phyloP scores from a whole-genome alignment of 64 coral and sea anemone genomes.

The Cladopsammia gracilis region DNA sequence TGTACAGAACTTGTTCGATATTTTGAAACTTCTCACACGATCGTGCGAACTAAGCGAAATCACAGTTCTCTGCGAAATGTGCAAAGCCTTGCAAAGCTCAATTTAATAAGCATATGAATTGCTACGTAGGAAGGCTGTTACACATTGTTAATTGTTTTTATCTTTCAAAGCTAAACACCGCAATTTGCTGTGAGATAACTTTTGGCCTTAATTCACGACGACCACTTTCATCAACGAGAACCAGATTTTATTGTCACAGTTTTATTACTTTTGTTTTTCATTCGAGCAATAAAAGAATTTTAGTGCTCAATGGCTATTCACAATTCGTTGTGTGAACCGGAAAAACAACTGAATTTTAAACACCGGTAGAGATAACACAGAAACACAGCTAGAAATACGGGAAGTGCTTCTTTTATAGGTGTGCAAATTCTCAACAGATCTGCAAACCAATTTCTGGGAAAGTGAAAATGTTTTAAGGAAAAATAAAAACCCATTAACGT shows the following conservation, averaged over 20 bases:
- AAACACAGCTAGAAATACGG: too few species aligned
- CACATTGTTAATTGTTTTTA: not conserved
- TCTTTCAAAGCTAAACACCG: constrained; percentile 19
- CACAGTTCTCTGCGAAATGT: not conserved
- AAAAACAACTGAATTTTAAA: too few species aligned
- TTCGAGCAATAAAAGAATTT: too few species aligned
- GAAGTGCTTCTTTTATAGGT: too few species aligned
- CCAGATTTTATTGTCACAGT: too few species aligned
- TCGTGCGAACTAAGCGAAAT: not conserved
- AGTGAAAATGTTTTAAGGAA: not conserved
- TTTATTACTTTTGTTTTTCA: too few species aligned
- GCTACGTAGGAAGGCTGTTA: not conserved
- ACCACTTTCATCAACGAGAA: too few species aligned
- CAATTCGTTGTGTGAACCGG: too few species aligned
- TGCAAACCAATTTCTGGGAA: too few species aligned
- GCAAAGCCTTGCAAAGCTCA: not conserved
- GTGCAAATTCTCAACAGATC: too few species aligned
- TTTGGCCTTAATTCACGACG: not conserved
- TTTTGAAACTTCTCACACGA: not conserved
- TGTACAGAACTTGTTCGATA: not conserved
- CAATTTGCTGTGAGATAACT: not conserved
- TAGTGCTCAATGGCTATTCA: too few species aligned
- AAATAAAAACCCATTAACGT: not conserved
- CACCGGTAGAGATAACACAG: too few species aligned
- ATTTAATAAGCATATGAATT: not conserved